These are phyloP conservation scores for Lepidochitona cinerea DNA, from an alignment of 2,888 invertebrate genomes.

Conservation along the genomic window DNA sequence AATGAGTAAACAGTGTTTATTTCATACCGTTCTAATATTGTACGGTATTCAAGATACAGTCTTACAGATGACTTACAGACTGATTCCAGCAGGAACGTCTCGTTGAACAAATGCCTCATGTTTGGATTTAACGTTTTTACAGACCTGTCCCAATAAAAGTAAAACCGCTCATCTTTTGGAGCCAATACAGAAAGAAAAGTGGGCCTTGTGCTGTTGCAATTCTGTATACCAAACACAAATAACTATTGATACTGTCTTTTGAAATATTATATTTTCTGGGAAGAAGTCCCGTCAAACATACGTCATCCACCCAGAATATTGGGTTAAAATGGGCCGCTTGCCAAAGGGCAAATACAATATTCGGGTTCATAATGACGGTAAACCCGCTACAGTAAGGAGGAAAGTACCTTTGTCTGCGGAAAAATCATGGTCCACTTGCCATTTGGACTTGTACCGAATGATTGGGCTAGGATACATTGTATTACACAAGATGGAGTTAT, in stretches of 20 bases:
- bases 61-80: no score
- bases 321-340: neutral
- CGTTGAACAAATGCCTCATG: no score
- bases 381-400: neutral
- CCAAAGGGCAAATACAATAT: neutral
- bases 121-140: no score
- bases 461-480: neutral
- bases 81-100: no score
- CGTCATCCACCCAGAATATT: neutral
- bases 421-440: neutral
- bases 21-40: no score
- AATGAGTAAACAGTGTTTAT: no score
- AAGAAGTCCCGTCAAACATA: neutral
- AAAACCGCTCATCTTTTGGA: neutral
- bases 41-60: no score
- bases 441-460: neutral
- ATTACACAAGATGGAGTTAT: neutral
- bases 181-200: neutral
- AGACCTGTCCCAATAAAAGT: neutral
- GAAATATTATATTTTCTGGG: neutral
- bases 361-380: neutral
- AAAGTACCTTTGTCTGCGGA: neutral
- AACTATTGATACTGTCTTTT: neutral
- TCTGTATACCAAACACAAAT: neutral
- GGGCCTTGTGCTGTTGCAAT: neutral